Base-by-base conservation (phyloP, 2,888 invertebrate genomes). In the Papilio demoleus region DNA sequence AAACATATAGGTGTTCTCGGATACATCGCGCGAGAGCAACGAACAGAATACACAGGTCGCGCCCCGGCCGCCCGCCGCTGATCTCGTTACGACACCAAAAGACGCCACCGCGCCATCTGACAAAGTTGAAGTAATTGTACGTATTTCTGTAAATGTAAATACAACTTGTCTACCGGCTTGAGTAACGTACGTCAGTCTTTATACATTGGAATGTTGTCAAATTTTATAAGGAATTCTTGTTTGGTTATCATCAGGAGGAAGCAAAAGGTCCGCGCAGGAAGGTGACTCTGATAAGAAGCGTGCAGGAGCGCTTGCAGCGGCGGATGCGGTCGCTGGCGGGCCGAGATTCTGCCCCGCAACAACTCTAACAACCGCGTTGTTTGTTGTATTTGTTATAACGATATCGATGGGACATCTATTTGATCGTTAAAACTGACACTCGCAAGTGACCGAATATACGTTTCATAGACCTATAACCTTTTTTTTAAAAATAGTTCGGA, bases 1-100 rank as follows among this genome's bases (percentile, higher is more conserved):
- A 31, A 17, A 9, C 4, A 4, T 36, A 12, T 19, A 67, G 67
- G 31, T 67, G 11, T 62, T 53, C 42, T 67, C 67, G 11, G 67
- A 67, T 42, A 53, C 67, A 42, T 61, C 67, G 40, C 42, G 31
- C 3, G 53, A 42, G 31, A 67, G 56, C 27, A 6, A 42, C 5
- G 34, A 34, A 24, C 11, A 14, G 22, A n/a, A n/a, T n/a, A n/a
- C n/a, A n/a, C 12, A n/a, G 17, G 38, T n/a, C 0, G 24, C 22
- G 34, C 4, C 17, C 17, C n/a, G n/a, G 14, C 14, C 14, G 40
- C 6, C 40, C 24, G 42, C 42, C 40, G 17, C 22, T 31, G n/a
- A 42, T 4, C 63, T 31, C 24, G 22, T n/a, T 4, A 19, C 14
- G 19, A 38, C 24, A n/a, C 22, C n/a, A 60, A 27, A 27, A 4